Base-by-base conservation (phyloP, 2,797 vertebrate species). In the Muraenolepis orangiensis region DNA sequence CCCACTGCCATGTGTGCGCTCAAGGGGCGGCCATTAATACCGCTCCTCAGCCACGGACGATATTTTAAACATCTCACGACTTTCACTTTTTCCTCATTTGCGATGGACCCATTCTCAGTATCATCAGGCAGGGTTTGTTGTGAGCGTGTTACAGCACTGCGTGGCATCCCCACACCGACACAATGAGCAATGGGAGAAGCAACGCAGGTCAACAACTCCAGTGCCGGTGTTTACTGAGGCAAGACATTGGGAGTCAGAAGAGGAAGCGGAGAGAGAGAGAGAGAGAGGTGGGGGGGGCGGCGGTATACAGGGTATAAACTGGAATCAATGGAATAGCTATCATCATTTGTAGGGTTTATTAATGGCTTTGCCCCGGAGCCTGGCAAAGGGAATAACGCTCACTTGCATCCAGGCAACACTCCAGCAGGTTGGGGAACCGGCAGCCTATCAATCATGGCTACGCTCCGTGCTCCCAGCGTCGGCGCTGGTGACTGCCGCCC, bases 321-420 rank as follows among this genome's bases (percentile, higher is more conserved):
- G 23, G 72, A 88, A 92, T 92, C 90, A 77, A 92, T 92, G 86
- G 74, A 87, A 83, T 87, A 85, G 87, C 90, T 89, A 91, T 92
- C 87, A 90, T 91, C 88, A 92, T 91, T 90, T 89, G 80, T 85
- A 75, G 73, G 76, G 70, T 88, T 87, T 91, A 90, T 91, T 89
- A 91, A 91, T 89, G 91, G 86, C 81, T 81, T 81, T 1, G 86
- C 85, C 83, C 23, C 66, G 31, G 88, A 23, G 51, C 87, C 86
- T n/a, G 74, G 74, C 80, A 72, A 72, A 80, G 73, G 85, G 85
- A 90, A 82, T 74, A 86, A 88, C 82, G 85, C 86, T 88, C 82
- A 79, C 84, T 90, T 86, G 86, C 88, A 90, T 91, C 90, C 87
- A 86, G 91, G 87, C 74, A 86, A 80, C 80, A 74, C 76, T 84